Base-by-base conservation (phyloP, 2,113 vertebrate species). In the Chamaea fasciata region DNA sequence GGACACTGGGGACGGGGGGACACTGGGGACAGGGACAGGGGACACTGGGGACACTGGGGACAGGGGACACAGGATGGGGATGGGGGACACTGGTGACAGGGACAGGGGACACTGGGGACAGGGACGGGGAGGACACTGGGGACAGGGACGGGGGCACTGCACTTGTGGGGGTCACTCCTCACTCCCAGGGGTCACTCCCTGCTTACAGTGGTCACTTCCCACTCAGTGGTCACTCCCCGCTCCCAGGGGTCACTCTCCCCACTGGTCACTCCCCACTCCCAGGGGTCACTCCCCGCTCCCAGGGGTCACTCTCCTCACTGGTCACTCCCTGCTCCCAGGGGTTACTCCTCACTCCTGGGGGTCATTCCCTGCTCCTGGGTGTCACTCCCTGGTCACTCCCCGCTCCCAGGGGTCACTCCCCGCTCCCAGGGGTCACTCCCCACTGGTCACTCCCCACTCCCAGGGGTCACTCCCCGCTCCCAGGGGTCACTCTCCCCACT, bases 111-210 rank as follows among this genome's bases (percentile, higher is more conserved):
- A n/a, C n/a, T n/a, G n/a, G n/a, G n/a, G n/a, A n/a, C n/a, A n/a
- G n/a, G n/a, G n/a, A n/a, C n/a, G n/a, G n/a, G n/a, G n/a, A 19
- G 78, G 33, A 13, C 13, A 11, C 35, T 0, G 49, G 46, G 59
- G 52, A 15, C 59, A n/a, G n/a, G n/a, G n/a, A n/a, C n/a, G 53
- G 33, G 37, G 37, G 42, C 59, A 41, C 16, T 1, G 7, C 9
- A 0, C 16, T 15, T 12, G 0, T 2, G 5, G 57, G 20, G 28
- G 33, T 65, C 13, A 5, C 15, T 28, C 6, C 9, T 1, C 27
- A 10, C 10, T 21, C 17, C 0, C 0, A 0, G n/a, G 5, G n/a
- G 44, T 60, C 55, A 49, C 27, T n/a, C n/a, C n/a, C n/a, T n/a
- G n/a, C n/a, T n/a, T n/a, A n/a, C n/a, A n/a, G n/a, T n/a, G n/a